Percentiles rank a stretch among this genome's conserved stretches.
These are phyloP conservation scores for Alcis repandata DNA, from an alignment of 2,888 invertebrate species.

Conservation along the genomic window DNA sequence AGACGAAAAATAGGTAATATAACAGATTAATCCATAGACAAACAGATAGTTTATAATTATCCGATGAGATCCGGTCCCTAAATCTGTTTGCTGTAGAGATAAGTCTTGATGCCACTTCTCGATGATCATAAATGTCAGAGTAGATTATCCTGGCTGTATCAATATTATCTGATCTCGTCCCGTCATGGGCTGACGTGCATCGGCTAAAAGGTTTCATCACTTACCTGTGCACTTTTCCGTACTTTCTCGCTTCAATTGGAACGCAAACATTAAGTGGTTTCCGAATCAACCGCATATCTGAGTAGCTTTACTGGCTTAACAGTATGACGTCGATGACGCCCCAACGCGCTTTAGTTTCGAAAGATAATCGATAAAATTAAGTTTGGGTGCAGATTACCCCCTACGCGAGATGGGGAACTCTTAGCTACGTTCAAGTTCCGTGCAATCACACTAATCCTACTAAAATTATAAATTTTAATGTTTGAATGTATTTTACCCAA, in stretches of 20 bases:
- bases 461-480: too few species aligned
- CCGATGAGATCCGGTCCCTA: neutral
- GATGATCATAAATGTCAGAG: conserved; percentile 11
- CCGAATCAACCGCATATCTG: neutral
- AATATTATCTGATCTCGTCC: neutral
- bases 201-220: neutral
- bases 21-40: too few species aligned
- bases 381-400: too few species aligned
- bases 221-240: neutral
- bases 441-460: too few species aligned
- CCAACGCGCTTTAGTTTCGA: too few species aligned
- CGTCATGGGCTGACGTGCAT: neutral
- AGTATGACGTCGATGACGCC: neutral
- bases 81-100: conserved; percentile 5
- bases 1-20: too few species aligned
- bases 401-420: too few species aligned
- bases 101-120: conserved; percentile 3
- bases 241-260: neutral
- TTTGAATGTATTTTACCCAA: too few species aligned
- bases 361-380: too few species aligned
- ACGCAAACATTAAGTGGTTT: neutral
- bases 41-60: neutral
- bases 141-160: conserved; percentile 1
- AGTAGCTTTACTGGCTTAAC: neutral
- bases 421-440: too few species aligned